Evolutionary conservation across 2,888 invertebrate genomes (phyloP), one percentile per base, ranked within the genome.

Genomic region (Bombyx huttoni): DNA sequence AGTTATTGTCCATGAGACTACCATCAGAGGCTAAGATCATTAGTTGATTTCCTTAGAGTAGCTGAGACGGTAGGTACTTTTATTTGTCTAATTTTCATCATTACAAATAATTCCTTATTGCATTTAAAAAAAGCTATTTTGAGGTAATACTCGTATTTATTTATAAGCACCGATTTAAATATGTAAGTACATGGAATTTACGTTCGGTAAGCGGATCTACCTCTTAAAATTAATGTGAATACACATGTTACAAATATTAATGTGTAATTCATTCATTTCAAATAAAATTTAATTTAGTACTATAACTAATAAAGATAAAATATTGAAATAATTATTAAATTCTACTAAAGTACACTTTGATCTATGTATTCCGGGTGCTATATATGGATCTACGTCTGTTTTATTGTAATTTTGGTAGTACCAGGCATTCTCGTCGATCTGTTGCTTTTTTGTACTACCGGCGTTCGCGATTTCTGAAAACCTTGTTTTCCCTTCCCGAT

Each of bases 381-480:
- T 68, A 62, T 87, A 89, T 1, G 89, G 87, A 59, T 86, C 78
- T 60, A 89, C 65, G 64, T 86, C 80, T 34, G 87, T 91, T 65
- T 91, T 92, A 73, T 94, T 94, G 70, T 96, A 96, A 75, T 95
- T 95, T 59, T 93, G 93, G 73, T 94, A 96, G 76, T 96, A 96
- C 96, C 96, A 96, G 62, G 92, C 93, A 81, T 92, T 93, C 50
- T 90, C 87, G 58, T 89, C 89, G 12, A 83, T 79, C 60, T 79
- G 73, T 62, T 73, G 79, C 34, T 80, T 78, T 58, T 90, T 90
- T 46, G 89, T 86, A 48, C 73, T 87, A 54, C 73, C 80, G 14
- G 81, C 73, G 50, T 73, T 80, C 51, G 69, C 70, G 51, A 72
- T 72, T 34, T 82, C 83, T 14, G 76, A 70, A 60, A 87, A 84